Evolutionary conservation across 2,888 invertebrate species (phyloP).

Genomic region (Dolichopus griseipennis): DNA sequence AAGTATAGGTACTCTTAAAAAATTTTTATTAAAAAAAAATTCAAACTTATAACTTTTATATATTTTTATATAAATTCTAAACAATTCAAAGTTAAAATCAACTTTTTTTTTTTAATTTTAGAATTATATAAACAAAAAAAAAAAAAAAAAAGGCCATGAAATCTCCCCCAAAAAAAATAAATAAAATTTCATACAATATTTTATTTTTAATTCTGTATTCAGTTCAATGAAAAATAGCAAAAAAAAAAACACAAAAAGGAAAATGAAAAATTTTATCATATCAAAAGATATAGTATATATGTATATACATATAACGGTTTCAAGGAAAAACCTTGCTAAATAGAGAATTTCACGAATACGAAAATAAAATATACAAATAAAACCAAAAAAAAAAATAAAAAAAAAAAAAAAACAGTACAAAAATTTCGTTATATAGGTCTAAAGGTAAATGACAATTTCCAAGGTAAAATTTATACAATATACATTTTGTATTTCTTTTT

Average conservation of each 20-base stretch:
- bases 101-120: too few species aligned
- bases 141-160: not conserved
- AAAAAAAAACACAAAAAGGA: too few species aligned
- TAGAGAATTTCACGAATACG: constrained; percentile 2
- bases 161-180: not conserved
- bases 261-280: not conserved
- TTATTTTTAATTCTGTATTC: not conserved
- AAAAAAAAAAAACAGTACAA: not conserved
- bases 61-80: too few species aligned
- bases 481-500: not conserved
- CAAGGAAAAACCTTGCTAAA: constrained; percentile 9
- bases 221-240: constrained; percentile 2
- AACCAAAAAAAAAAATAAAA: not conserved
- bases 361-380: not conserved
- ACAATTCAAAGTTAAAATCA: too few species aligned
- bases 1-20: too few species aligned
- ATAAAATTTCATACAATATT: not conserved
- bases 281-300: not conserved
- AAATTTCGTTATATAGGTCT: constrained; percentile 2
- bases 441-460: constrained; percentile 6
- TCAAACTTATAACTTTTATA: too few species aligned
- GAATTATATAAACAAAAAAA: not conserved
- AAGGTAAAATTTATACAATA: not conserved
- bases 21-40: too few species aligned
- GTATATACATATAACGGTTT: constrained; percentile 1